A percentile compares a stretch with the other conserved stretches of the same genome.
phyloP scores from a whole-genome alignment of 2,113 vertebrate species.

The Mormyrus lacerda region DNA sequence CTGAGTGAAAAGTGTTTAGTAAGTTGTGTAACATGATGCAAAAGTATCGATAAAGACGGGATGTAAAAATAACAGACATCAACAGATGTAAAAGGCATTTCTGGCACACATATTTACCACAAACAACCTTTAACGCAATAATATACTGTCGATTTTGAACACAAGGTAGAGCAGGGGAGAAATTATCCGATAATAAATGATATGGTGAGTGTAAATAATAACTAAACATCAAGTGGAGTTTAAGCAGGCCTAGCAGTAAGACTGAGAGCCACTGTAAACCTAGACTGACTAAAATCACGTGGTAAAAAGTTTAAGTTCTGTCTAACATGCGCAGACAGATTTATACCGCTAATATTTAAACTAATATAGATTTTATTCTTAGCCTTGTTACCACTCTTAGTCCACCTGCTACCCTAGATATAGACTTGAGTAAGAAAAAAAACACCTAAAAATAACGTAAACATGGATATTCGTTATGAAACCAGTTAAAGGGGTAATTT shows the following conservation, averaged over 20 bases:
- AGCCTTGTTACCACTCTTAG: background rate
- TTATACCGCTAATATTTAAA: background rate
- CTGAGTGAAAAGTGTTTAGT: background rate
- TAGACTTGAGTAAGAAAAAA: background rate
- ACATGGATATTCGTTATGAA: background rate
- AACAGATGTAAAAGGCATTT: background rate
- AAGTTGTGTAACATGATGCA: background rate
- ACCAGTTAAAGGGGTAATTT: background rate
- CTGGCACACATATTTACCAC: background rate
- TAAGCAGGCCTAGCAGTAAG: background rate
- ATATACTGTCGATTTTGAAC: background rate
- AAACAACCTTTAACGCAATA: background rate
- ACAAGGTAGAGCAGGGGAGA: background rate
- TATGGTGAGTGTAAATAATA: background rate
- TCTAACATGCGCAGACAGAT: background rate
- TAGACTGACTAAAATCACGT: background rate
- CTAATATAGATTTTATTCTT: conserved; percentile 3
- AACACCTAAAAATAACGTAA: background rate
- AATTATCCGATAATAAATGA: background rate
- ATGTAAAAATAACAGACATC: background rate
- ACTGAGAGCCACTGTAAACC: background rate
- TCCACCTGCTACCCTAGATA: conserved; percentile 7
- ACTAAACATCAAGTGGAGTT: background rate
- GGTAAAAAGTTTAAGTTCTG: background rate
- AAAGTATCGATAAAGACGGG: background rate